Base-by-base conservation (phyloP, 2,888 invertebrate genomes). In the Cremastinae sp. region DNA sequence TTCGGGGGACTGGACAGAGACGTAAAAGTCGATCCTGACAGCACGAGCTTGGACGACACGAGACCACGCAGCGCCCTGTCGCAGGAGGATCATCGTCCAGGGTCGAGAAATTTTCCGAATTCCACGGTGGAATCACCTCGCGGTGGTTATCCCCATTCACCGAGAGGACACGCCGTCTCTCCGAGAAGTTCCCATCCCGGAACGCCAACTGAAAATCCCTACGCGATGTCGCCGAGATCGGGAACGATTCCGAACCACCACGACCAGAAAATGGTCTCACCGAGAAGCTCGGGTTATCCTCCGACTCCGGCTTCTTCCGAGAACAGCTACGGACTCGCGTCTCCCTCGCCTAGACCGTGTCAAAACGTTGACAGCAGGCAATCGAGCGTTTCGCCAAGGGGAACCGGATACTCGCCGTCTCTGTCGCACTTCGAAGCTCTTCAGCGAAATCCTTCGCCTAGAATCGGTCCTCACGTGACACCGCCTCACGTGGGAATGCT, bases 21-120 rank as follows among this genome's bases (percentile, higher is more conserved):
- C n/a, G 90, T 92, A 0, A 94, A 94, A 86, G 94, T 94, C 80
- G 95, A 94, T 83, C 95, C 95, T 0, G 95, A 95, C 84, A 95
- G 95, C 10, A 95, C 95, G 0, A 95, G 89, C 68, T 72, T 89
- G 7, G 89, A 90, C 22, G 89, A 90, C n/a, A 79, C 75, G 3
- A 84, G 89, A 75, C 89, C 89, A 2, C 84, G 86, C 68, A 89
- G 88, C 66, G 78, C 84, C 2, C 69, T 87, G 8, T 87, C 89
- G 0, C 89, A 88, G 41, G 89, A 89, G 10, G 89, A 89, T 18
- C 85, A 88, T 41, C 82, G 88, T 62, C 87, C 88, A 4, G 83
- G 85, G 5, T 89, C 89, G 0, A 80, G 87, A 71, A 89, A 85
- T 72, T 65, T 86, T 12, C 86, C 85, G 38, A 87, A 86, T 70